Evolutionary conservation across 2,797 vertebrate genomes (phyloP).

Genomic region (Phrynocephalus guinanensis): DNA sequence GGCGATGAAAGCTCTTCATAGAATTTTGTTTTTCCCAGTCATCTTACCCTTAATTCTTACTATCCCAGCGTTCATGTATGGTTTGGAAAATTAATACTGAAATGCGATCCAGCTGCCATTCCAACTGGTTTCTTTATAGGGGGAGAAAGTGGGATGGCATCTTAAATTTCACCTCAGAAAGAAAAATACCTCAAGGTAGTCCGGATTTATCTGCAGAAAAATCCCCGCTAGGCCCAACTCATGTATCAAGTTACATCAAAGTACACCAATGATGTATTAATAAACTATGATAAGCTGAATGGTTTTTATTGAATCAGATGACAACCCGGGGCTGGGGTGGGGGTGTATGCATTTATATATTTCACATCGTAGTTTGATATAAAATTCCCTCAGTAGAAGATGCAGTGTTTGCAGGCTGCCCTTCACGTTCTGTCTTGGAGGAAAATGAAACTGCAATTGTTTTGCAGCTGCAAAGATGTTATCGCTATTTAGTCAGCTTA

Average conservation of each 20-base stretch:
- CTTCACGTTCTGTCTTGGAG: background rate
- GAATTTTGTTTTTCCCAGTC: too few relatives aligned
- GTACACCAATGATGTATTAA: background rate
- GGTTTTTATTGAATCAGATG: background rate
- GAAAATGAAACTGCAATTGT: background rate
- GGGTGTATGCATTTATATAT: conserved; percentile 3
- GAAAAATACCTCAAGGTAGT: background rate
- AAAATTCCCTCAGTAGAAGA: background rate
- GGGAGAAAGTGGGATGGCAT: background rate
- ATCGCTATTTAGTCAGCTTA: conserved; percentile 11
- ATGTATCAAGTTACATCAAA: background rate
- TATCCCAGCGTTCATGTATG: background rate
- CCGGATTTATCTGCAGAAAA: background rate
- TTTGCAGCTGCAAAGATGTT: background rate
- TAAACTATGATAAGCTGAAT: background rate
- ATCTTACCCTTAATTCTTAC: background rate
- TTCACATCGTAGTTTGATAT: background rate
- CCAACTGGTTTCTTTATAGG: background rate
- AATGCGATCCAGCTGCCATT: background rate
- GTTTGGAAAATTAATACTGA: background rate
- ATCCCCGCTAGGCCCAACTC: background rate
- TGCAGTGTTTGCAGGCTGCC: background rate
- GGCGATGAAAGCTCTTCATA: too few relatives aligned
- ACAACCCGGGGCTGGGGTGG: background rate
- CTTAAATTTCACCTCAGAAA: too few relatives aligned